Base-by-base conservation (phyloP, 2,797 vertebrate species). In the Cynopterus sphinx region DNA sequence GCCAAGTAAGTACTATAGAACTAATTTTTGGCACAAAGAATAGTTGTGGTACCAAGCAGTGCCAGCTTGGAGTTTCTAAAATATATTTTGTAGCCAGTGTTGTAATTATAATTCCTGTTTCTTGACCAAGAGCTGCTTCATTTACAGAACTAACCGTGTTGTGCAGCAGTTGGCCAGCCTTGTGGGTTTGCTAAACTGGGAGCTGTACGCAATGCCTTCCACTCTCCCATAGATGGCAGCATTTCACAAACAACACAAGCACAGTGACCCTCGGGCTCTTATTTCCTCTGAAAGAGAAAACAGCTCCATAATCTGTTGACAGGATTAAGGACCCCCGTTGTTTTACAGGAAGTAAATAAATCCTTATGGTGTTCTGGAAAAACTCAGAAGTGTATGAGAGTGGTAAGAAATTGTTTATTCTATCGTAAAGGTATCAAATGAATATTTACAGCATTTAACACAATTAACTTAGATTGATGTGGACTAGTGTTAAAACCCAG, bases 191-290 rank as follows among this genome's bases (percentile, higher is more conserved):
- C 49, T 26, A 59, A 79, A 1, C 51, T 1, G 10, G 49, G 7
- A 6, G 17, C 0, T 0, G 31, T n/a, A 17, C n/a, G 97, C 93
- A 97, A n/a, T 98, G 36, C 33, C 92, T 5, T 0, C 9, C 0
- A 1, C 43, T 79, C 3, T 67, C 98, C 99, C 98, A 99, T 98
- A 99, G 99, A 99, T 99, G 99, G 99, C 99, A 99, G 99, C 99
- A 99, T 99, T 99, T 99, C 98, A 98, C 99, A 99, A 99, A 99
- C 98, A 98, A 99, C 99, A 90, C 43, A 0, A 36, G 31, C 63
- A 19, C 19, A 11, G 4, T 5, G 59, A 1, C 12, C 21, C 4
- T 11, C 0, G 13, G 16, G n/a, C 36, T 17, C 8, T 1, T 1
- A 6, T 2, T 31, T 16, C 17, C 49, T 43, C 10, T 16, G 53